Percentiles rank a stretch among this genome's conserved stretches.
Evolutionary conservation across 2,888 invertebrate genomes (phyloP).

Genomic region (Hemaris fuciformis): DNA sequence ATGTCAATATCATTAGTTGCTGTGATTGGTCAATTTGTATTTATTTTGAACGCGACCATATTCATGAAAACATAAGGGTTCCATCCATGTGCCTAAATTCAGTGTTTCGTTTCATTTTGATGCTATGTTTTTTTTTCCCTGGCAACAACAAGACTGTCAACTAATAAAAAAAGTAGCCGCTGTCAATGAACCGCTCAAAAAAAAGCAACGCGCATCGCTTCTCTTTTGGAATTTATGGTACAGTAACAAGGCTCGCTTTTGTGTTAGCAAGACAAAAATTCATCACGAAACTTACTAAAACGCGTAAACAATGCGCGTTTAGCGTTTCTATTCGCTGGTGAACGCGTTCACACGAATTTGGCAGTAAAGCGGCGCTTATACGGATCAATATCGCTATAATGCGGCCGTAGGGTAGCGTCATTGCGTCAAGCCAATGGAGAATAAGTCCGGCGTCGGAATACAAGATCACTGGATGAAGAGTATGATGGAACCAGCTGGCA

Average conservation of each 20-base stretch:
- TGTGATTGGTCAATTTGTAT: not conserved
- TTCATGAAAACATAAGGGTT: not conserved
- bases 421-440: constrained; percentile 63
- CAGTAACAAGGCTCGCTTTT: constrained; percentile 80
- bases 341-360: constrained; percentile 45
- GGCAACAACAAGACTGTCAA: constrained; percentile 58
- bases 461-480: constrained; percentile 77
- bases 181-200: constrained; percentile 74
- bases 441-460: constrained; percentile 65
- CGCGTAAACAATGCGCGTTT: constrained; percentile 71
- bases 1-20: not conserved
- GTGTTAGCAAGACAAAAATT: constrained; percentile 61
- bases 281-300: constrained; percentile 62
- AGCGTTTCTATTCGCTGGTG: constrained; percentile 44
- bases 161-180: constrained; percentile 58
- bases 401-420: constrained; percentile 50
- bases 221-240: constrained; percentile 82
- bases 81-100: not conserved
- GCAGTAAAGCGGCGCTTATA: constrained; percentile 38
- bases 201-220: constrained; percentile 78
- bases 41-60: not conserved
- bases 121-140: constrained; percentile 20
- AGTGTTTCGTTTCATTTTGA: not conserved
- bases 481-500: constrained; percentile 75
- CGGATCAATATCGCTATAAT: constrained; percentile 68